Conservation (phyloP, 1,140 invertebrate species). For the Acromyrmex charruanus region DNA sequence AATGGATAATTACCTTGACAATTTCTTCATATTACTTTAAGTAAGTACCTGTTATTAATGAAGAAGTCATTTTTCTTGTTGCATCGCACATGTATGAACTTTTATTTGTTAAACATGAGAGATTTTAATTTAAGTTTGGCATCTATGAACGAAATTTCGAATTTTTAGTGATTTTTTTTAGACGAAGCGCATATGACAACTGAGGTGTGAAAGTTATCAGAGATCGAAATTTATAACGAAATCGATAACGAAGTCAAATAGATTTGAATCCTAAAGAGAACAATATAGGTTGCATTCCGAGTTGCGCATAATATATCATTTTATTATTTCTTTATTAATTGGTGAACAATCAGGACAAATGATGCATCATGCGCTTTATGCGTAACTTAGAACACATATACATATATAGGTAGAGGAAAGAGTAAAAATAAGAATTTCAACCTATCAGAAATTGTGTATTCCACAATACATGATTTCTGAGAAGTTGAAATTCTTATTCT, state of each 20-base stretch:
- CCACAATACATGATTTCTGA: too few relatives aligned
- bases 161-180: conserved; percentile 2
- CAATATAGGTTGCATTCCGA: background rate
- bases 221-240: conserved; percentile 34
- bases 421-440: too few relatives aligned
- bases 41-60: background rate
- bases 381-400: too few relatives aligned
- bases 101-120: background rate
- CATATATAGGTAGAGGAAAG: too few relatives aligned
- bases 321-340: too few relatives aligned
- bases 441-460: too few relatives aligned
- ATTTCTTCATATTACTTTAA: conserved; percentile 47
- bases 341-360: too few relatives aligned
- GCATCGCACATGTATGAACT: background rate
- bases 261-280: background rate
- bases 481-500: too few relatives aligned
- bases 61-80: conserved; percentile 54
- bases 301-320: too few relatives aligned
- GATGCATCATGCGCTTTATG: too few relatives aligned
- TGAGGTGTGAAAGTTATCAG: conserved; percentile 22
- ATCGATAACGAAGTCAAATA: background rate
- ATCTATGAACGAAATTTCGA: conserved; percentile 26
- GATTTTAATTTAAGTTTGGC: conserved; percentile 21
- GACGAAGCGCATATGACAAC: conserved; percentile 1
- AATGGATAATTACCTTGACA: background rate